Conservation (phyloP, 2,797 vertebrate genomes). For the Pterois miles region DNA sequence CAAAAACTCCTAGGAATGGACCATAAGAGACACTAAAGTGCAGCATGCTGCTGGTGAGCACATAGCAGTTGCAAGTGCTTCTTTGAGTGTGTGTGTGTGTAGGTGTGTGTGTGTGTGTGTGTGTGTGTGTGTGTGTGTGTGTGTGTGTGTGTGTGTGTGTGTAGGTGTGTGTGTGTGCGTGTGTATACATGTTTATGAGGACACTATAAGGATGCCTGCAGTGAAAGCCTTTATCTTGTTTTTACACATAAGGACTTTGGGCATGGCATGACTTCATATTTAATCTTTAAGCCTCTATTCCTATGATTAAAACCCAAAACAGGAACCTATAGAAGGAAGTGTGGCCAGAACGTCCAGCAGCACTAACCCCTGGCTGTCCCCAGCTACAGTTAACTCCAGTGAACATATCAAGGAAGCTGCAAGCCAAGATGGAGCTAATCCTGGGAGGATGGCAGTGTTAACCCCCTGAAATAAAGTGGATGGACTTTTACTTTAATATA, state of each 20-base stretch:
- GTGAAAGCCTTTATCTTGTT: conserved; percentile 52
- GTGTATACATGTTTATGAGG: background rate
- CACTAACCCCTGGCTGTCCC: background rate
- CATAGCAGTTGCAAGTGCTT: background rate
- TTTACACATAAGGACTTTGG: conserved; percentile 53
- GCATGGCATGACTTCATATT: conserved; percentile 39
- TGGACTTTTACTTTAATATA: background rate
- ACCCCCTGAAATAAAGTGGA: background rate
- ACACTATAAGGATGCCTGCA: background rate
- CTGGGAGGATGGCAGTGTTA: background rate
- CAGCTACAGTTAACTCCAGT: background rate
- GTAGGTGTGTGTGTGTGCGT: background rate
- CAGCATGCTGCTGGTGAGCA: conserved; percentile 16
- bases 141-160: background rate
- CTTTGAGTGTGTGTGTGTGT: background rate
- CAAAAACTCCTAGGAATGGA: conserved; percentile 15
- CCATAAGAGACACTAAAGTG: conserved; percentile 14
- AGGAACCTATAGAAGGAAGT: conserved; percentile 24
- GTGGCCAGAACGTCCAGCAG: conserved; percentile 11
- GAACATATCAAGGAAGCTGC: background rate
- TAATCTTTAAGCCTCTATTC: conserved; percentile 34
- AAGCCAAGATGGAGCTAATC: background rate
- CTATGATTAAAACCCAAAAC: conserved; percentile 29
- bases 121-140: background rate
- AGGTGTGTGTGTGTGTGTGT: too few species aligned